Evolutionary conservation across 2,113 vertebrate genomes (phyloP), one percentile per base, ranked within the genome.

Genomic region (Syngnathoides biaculeatus): DNA sequence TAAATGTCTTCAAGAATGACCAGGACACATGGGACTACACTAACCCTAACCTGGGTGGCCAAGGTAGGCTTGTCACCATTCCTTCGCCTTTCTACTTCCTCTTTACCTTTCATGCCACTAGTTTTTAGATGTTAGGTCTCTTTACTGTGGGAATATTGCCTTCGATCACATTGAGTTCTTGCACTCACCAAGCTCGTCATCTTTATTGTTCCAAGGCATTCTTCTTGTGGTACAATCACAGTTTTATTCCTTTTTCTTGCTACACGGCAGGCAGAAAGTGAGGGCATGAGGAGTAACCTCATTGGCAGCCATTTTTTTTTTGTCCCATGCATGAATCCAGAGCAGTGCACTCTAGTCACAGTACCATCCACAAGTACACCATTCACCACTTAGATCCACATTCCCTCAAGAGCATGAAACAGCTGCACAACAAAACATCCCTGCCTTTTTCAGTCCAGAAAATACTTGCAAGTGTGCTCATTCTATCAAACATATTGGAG

Each of bases 1-100:
- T 98, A 79, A 98, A 98, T 43, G 96, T 98, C 69, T 98, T 98
- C 90, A 98, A 96, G 92, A 98, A 98, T 0, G 96, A 98, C 86
- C 96, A 96, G 85, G 96, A 98, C 84, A 98, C 96, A 0, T 98
- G 96, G 96, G 96, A 98, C 72, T 98, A 98, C 86, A 96, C 96
- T 73, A 98, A 98, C 82, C 96, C 96, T 53, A 94, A 91, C 77
- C 91, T 96, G 85, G 94, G 94, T 81, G 95, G 95, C 85, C 94
- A 98, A 98, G 96, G 96, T 98, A 97, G 64, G 50, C 45, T 67
- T 60, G 70, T 42, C 40, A 12, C 27, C 42, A 58, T 71, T 60
- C 60, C 17, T 59, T 50, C 60, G 48, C 57, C 22, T 39, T 67
- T 68, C 66, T 80, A 73, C 63, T 78, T 78, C 74, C 78, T 79